Evolutionary conservation across 1,140 invertebrate genomes (phyloP), one percentile per base, ranked within the genome.

Genomic region (Callitettix versicolor): DNA sequence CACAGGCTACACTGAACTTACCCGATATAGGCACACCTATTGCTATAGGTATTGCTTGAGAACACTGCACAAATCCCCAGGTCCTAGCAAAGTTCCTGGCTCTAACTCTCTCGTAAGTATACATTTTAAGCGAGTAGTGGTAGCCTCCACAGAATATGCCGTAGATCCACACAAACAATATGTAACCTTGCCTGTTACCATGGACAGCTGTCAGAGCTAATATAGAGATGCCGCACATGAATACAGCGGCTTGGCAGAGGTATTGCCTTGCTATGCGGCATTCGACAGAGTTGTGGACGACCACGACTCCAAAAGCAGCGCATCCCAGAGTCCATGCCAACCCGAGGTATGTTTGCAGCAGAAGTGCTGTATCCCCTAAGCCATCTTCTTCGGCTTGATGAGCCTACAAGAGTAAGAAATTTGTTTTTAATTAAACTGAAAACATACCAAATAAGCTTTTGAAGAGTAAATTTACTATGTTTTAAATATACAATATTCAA

Each of bases 41-140:
- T 1, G 86, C 80, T n/a, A 89, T 84, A 9, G 88, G 87, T 63
- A 92, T 79, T 1, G 86, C 84, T 66, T 91, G 88, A 3, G 85
- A 86, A 63, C 84, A 90, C 67, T 90, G 88, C n/a, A 92, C 82
- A 67, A 88, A 92, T 44, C 87, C 86, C 89, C 89, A 94, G 0
- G 88, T 88, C 53, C 86, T 75, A 0, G 88, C 85, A 68, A 92
- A 92, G 68, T 92, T 87, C 55, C 87, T 76, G 0, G 87, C 86
- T 36, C 87, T 72, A 7, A 91, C 87, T 59, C 86, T 76, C 68
- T 92, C 88, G 64, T 91, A 89, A 0, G 85, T 88, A 70, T 90
- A 90, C 81, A 91, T 88, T 68, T 91, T 91, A 22, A 92, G 72
- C 12, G 86, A 85, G 65, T 91, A 91, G 65, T 88, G 85, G 71